Percentiles rank a stretch among this genome's conserved stretches.
These are phyloP conservation scores for Meloe dianella DNA, from an alignment of 2,888 invertebrate species.

Conservation along the genomic window DNA sequence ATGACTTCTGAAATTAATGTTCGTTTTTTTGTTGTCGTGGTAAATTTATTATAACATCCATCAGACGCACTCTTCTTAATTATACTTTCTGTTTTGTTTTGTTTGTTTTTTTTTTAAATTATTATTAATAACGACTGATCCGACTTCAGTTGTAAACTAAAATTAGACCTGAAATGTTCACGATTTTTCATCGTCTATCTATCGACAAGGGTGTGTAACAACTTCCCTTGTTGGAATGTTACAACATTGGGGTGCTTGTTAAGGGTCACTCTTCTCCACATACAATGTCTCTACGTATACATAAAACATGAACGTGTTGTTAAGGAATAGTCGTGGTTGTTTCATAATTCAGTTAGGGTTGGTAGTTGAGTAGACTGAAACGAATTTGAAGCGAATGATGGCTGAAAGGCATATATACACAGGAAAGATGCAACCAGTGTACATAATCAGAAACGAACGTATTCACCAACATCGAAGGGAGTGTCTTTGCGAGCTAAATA, in stretches of 20 bases:
- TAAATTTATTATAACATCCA: not conserved
- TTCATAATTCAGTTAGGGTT: conserved; percentile 6
- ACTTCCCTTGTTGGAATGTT: conserved; percentile 18
- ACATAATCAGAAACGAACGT: not conserved
- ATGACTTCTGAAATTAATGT: conserved; percentile 3
- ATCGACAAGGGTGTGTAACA: conserved; percentile 22
- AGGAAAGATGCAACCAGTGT: not conserved
- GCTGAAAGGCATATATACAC: not conserved
- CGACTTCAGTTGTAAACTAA: not conserved
- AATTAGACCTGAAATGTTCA: not conserved
- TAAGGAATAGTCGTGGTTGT: conserved; percentile 8
- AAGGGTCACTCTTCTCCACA: conserved; percentile 30
- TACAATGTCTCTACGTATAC: not conserved
- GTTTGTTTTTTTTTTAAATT: no score
- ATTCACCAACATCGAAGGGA: not conserved
- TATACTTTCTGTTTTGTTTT: not conserved
- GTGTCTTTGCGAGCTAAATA: not conserved
- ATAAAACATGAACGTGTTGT: conserved; percentile 9
- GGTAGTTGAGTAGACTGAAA: not conserved
- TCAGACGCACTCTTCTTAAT: not conserved
- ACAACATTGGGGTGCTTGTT: conserved; percentile 38
- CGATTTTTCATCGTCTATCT: not conserved
- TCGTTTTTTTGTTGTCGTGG: not conserved
- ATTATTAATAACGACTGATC: not conserved
- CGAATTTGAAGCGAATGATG: not conserved